Evolutionary conservation across 2,888 invertebrate genomes (phyloP), one percentile per base, ranked within the genome.

Genomic region (Acholoe squamosa): DNA sequence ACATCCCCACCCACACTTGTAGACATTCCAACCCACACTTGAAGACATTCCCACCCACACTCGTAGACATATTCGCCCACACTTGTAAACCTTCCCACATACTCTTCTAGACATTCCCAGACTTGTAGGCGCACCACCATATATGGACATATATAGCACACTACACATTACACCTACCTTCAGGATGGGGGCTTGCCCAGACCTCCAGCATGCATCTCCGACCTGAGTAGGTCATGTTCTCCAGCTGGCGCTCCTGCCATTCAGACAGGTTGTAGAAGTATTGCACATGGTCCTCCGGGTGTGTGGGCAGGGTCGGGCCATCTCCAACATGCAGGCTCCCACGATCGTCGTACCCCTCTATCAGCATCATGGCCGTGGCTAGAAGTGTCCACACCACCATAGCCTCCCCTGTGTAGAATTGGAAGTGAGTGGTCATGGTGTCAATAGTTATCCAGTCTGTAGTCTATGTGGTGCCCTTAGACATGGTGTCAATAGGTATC

Each of bases 131-230:
- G 54, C 54, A 14, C 12, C 54, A 19, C 54, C 54, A 14, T 54
- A 54, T 19, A 54, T 10, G 54, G 19, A 71, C 71, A 71, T n/a
- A 71, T 16, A n/a, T n/a, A n/a, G n/a, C 43, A 43, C 43, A 43
- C 43, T 7, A 3, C 43, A 3, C 43, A 7, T 3, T 43, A 7
- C 43, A 76, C 76, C 31, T 25, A 76, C 76, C 76, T 25, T 76
- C 76, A 28, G 76, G 76, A 25, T 76, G 76, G 25, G 76, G 76
- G 76, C 31, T 76, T 28, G 76, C 25, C 76, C 76, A 76, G 0
- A 76, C 76, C 28, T 76, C 76, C 28, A 76, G 76, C 76, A 76
- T 25, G 16, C 76, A 76, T 25, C 76, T 14, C 76, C 76, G 76
- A 3, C 76, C 76, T 22, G 22, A 19, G 25, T 25, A 31, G 28